A percentile compares a stretch with the other conserved stretches of the same genome.
These are phyloP conservation scores for Pelobates fuscus DNA, from an alignment of 2,113 vertebrate genomes.

Conservation along the genomic window DNA sequence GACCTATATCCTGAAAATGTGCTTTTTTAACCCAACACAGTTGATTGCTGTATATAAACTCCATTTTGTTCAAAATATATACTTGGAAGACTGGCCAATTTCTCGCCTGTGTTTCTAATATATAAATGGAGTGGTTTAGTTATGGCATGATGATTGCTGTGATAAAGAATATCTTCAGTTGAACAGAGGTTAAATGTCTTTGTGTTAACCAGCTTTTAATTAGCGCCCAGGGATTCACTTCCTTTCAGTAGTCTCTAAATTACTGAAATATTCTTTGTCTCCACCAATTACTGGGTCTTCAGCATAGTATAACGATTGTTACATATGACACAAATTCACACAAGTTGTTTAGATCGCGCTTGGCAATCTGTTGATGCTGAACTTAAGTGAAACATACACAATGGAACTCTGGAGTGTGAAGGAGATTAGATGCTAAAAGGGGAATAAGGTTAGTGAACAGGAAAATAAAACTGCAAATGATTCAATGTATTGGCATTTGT, in stretches of 20 bases:
- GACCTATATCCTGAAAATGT: too few species aligned
- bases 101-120: background rate
- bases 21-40: too few species aligned
- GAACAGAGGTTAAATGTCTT: slow-evolving; percentile 26
- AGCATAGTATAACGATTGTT: background rate
- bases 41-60: too few species aligned
- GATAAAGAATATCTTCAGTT: slow-evolving; percentile 5
- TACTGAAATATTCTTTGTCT: slow-evolving; percentile 6
- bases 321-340: slow-evolving; percentile 7
- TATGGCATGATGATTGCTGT: background rate
- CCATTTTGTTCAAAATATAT: too few species aligned
- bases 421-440: background rate
- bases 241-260: background rate
- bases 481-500: too few species aligned
- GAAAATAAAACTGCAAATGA: too few species aligned
- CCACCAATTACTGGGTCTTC: background rate
- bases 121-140: background rate
- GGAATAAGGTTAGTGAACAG: background rate
- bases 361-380: background rate
- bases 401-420: background rate
- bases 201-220: slow-evolving; percentile 12
- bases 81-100: background rate
- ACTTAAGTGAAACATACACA: background rate
- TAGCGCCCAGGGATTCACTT: slow-evolving; percentile 11
- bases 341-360: background rate